Conservation (phyloP, 2,888 invertebrate genomes). For the Junonia oenone region DNA sequence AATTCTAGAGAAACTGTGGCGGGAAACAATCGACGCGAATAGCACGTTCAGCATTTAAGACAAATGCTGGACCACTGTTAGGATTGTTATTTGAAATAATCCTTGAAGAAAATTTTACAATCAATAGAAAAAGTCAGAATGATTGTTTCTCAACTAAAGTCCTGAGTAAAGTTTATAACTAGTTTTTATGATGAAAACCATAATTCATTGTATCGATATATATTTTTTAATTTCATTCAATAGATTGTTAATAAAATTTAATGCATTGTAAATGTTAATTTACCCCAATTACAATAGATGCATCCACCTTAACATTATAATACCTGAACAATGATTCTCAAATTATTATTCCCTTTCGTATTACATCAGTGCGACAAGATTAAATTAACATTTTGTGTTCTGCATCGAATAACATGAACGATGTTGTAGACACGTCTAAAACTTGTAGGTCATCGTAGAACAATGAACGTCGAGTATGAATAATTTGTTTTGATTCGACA, state of each 20-base stretch:
- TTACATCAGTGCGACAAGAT: slow-evolving; percentile 57
- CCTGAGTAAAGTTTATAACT: too few relatives aligned
- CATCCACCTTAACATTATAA: slow-evolving; percentile 4
- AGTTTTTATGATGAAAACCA: too few relatives aligned
- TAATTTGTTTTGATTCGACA: slow-evolving; percentile 48
- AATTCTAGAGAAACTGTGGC: slow-evolving; percentile 40
- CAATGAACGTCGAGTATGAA: slow-evolving; percentile 51
- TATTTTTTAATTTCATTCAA: too few relatives aligned
- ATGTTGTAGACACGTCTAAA: slow-evolving; percentile 53
- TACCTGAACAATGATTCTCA: slow-evolving; percentile 6
- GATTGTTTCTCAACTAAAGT: too few relatives aligned
- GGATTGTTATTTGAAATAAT: slow-evolving; percentile 8
- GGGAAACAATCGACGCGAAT: slow-evolving; percentile 35
- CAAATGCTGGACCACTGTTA: slow-evolving; percentile 22
- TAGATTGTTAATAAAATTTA: too few relatives aligned
- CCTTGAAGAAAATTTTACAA: too few relatives aligned
- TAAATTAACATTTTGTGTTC: slow-evolving; percentile 59
- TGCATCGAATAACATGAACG: slow-evolving; percentile 46
- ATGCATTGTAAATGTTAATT: slow-evolving; percentile 2
- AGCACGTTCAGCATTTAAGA: slow-evolving; percentile 41
- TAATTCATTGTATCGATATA: neutral
- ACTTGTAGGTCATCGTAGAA: slow-evolving; percentile 59
- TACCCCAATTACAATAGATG: neutral
- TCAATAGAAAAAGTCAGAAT: too few relatives aligned
- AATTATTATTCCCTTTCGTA: slow-evolving; percentile 35